Evolutionary conservation across 2,888 invertebrate species (phyloP).

Genomic region (Psylliodes chrysocephalus): DNA sequence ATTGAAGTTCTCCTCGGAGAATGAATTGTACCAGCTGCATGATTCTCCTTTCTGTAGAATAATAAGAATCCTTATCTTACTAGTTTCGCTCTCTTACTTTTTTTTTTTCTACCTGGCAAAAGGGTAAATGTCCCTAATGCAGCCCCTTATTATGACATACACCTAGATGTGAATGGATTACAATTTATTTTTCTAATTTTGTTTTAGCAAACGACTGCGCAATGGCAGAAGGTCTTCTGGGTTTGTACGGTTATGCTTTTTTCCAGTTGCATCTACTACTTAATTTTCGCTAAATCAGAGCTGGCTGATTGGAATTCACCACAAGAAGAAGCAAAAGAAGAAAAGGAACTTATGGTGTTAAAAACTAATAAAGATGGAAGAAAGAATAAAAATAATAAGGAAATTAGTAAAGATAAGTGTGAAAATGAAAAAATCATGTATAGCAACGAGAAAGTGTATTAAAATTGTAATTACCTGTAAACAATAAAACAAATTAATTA

Average conservation of each 20-base stretch:
- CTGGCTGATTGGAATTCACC: conserved; percentile 10
- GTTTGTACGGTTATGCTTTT: conserved; percentile 60
- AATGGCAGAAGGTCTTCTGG: conserved; percentile 73
- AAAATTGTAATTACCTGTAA: background rate
- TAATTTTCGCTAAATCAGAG: background rate
- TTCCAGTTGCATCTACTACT: background rate
- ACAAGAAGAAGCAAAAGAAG: background rate
- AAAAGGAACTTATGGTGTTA: conserved; percentile 1
- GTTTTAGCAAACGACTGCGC: conserved; percentile 69
- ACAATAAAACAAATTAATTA: background rate
- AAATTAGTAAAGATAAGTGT: background rate
- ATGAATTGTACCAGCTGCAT: too few species aligned
- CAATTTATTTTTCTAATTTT: conserved; percentile 22
- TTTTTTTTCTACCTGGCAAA: too few species aligned
- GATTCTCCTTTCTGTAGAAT: too few species aligned
- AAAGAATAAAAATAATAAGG: background rate
- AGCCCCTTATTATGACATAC: too few species aligned
- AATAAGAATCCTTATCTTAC: too few species aligned
- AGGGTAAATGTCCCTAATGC: too few species aligned
- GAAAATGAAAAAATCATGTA: background rate
- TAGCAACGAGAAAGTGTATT: background rate
- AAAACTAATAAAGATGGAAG: background rate
- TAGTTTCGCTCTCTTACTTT: too few species aligned
- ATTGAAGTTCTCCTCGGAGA: too few species aligned
- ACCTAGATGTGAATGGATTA: too few species aligned